Evolutionary conservation across 2,888 invertebrate species (phyloP), one percentile per base, ranked within the genome.

Genomic region (Nudaria mundana): DNA sequence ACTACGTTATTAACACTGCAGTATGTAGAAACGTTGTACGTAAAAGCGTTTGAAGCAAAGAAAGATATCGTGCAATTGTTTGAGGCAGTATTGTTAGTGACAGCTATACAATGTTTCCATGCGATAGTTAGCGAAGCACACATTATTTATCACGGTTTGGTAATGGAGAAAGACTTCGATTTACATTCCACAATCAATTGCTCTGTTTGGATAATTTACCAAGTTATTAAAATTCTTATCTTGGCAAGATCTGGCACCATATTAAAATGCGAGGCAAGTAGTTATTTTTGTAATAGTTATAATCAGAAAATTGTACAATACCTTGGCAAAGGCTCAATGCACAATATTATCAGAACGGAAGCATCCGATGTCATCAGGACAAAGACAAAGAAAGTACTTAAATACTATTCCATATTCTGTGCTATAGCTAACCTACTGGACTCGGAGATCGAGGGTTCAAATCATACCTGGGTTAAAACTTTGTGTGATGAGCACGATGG

Each of bases 51-150:
- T 35, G 68, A 74, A 15, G 57, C 76, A 8, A 82, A 77, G 46
- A 48, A 60, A 3, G 56, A 60, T 7, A 76, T 85, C 35, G 81
- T 76, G 40, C 34, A 58, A 15, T 66, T 67, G 4, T 86, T 84
- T 49, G 70, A 81, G 56, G 76, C 73, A 0, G 70, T 78, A 0
- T 65, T 86, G 20, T 44, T 86, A 12, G 48, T 75, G 5, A 71
- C 74, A 0, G 54, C 71, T 2, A 30, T 81, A 6, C 86, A 85
- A 51, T 74, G 78, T 47, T 85, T 86, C 30, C 86, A 86, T 39
- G 46, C 76, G 0, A 72, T 83, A 24, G 73, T 86, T 1, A 81
- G 81, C 32, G 81, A 85, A 38, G 52, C 74, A 0, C 74, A 84
- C 44, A 81, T 79, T 2, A 72, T 85, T 24, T 84, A 78, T 50